Base-by-base conservation (phyloP, 2,113 vertebrate species). In the Podocnemis expansa region DNA sequence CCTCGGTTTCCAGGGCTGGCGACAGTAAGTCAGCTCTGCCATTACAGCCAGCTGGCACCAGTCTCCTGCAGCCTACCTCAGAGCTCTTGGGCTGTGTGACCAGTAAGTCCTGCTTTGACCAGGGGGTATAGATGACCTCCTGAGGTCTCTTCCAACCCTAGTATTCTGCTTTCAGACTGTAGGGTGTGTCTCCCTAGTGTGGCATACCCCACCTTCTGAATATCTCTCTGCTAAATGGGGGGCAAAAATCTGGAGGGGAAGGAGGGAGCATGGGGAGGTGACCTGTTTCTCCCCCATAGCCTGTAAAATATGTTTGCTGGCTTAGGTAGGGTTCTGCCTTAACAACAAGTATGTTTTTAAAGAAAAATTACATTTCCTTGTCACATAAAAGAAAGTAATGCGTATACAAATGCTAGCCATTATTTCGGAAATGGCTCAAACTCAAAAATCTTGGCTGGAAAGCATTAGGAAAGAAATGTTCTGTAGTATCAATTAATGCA, bases 401-500 rank as follows among this genome's bases (percentile, higher is more conserved):
- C 92, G 93, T 95, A 95, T 94, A 94, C 90, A 96, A 97, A 94
- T 94, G 95, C 93, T 95, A 84, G 88, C 93, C 91, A 93, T 97
- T 96, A 94, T 94, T 94, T 96, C 76, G 85, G 85, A 96, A 96
- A 94, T 97, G 94, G 96, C 96, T 96, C 13, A 2, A 90, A 82
- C 91, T 96, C 96, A 96, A 94, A 97, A 95, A 93, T 92, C 85
- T 93, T 96, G 91, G 80, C 97, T 97, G 96, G 96, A 96, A 97
- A 95, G 84, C 94, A 97, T 97, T 96, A 97, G 93, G 85, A 96
- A 94, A 96, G 95, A 96, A 95, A 89, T 31, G 43, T 92, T 93
- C 93, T 93, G 73, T 49, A 43, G 78, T 83, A 92, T 97, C 96
- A 97, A 96, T 96, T 97, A 97, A 96, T 96, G 91, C 90, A 94